phyloP scores from a whole-genome alignment of 92 coral and sea anemone genomes.

The Palythoa heliodiscus region DNA sequence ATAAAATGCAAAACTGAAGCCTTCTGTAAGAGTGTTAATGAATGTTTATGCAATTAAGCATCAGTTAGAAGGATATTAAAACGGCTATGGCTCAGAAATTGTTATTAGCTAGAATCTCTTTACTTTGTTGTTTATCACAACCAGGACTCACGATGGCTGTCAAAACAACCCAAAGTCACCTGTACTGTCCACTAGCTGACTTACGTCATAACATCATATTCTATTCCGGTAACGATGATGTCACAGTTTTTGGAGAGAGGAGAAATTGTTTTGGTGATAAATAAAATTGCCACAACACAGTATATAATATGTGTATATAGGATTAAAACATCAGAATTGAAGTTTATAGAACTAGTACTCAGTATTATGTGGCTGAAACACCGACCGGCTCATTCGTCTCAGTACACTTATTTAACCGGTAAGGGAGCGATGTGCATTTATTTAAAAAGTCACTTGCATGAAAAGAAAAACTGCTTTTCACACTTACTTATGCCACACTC shows the following conservation, averaged over 20 bases:
- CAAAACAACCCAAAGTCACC: not conserved
- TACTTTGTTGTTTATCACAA: not conserved
- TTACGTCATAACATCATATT: slow-evolving; percentile 6
- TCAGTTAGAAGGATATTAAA: not conserved
- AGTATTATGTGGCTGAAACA: not conserved
- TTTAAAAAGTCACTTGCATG: not conserved
- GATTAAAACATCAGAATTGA: not conserved
- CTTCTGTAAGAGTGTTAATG: too few relatives aligned
- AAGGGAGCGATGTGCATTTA: not conserved
- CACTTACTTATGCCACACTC: too few relatives aligned
- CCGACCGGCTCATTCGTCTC: not conserved
- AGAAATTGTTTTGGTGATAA: not conserved
- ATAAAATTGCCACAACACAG: not conserved
- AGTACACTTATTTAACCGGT: not conserved
- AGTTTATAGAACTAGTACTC: not conserved
- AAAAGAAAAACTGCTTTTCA: too few relatives aligned
- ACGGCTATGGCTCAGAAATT: not conserved
- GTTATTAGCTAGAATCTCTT: not conserved
- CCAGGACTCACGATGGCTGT: not conserved
- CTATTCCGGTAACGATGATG: slow-evolving; percentile 23
- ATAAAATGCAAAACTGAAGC: too few relatives aligned
- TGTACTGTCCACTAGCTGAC: not conserved
- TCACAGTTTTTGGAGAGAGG: not conserved
- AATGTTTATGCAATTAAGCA: too few relatives aligned
- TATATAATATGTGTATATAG: not conserved